Evolutionary conservation across 1,140 invertebrate species (phyloP).

Genomic region (Araneus ventricosus): DNA sequence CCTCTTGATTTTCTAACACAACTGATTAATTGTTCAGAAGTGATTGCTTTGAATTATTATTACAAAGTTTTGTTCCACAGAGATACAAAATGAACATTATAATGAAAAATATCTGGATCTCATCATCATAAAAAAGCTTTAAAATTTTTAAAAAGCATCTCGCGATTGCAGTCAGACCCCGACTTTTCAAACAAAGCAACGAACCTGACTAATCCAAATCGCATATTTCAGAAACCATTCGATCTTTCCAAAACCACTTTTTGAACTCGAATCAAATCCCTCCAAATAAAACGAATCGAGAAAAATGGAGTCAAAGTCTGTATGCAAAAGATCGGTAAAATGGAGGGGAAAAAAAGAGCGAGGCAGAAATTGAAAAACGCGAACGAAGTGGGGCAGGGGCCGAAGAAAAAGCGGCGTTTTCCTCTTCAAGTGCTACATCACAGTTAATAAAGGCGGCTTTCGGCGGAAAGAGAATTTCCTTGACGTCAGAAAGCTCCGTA

Average conservation of each 20-base stretch:
- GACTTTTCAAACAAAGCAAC: no score
- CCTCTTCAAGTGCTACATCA: slow-evolving; percentile 26
- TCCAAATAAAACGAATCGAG: background rate
- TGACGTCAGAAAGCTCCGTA: slow-evolving; percentile 5
- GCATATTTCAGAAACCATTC: no score
- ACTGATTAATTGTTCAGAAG: no score
- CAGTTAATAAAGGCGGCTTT: slow-evolving; percentile 34
- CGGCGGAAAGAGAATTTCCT: slow-evolving; percentile 15
- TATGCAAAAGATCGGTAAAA: background rate
- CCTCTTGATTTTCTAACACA: no score
- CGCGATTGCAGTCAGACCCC: no score
- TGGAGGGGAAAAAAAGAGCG: background rate
- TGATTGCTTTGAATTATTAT: no score
- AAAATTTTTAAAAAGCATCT: no score
- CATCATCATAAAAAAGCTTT: no score
- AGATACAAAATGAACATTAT: no score
- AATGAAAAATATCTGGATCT: no score
- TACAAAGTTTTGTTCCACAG: no score
- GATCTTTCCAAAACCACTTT: background rate
- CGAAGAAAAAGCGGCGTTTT: background rate
- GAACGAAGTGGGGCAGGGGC: background rate
- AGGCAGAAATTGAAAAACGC: slow-evolving; percentile 15
- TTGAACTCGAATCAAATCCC: background rate
- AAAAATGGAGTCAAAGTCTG: background rate
- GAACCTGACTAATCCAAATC: no score